Conservation (phyloP, 2,888 invertebrate genomes). For the Amphipoea oculea region DNA sequence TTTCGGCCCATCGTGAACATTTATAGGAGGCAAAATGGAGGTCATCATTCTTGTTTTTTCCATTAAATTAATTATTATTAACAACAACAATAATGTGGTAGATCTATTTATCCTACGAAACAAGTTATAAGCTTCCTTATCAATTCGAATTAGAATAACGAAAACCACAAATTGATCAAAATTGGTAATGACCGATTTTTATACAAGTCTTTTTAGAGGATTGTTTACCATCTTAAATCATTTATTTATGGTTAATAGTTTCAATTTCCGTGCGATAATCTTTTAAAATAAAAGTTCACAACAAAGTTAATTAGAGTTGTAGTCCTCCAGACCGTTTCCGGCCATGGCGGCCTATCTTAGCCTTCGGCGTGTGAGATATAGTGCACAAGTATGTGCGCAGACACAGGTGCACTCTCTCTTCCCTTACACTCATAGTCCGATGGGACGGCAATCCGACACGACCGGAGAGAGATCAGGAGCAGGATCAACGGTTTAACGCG, state of each 20-base stretch:
- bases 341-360: too few relatives aligned
- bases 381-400: too few relatives aligned
- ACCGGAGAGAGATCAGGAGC: too few relatives aligned
- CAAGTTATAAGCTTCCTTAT: conserved; percentile 45
- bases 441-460: too few relatives aligned
- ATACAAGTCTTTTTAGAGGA: not conserved
- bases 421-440: too few relatives aligned
- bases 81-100: not conserved
- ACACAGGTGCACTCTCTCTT: too few relatives aligned
- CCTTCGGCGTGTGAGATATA: too few relatives aligned
- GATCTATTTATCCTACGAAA: conserved; percentile 27
- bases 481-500: too few relatives aligned
- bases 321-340: too few relatives aligned
- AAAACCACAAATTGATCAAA: conserved; percentile 8
- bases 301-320: too few relatives aligned
- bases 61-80: conserved; percentile 27
- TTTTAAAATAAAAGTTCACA: too few relatives aligned
- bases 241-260: not conserved
- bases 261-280: too few relatives aligned
- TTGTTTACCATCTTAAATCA: not conserved
- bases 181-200: not conserved
- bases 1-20: conserved; percentile 30
- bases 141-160: conserved; percentile 6
- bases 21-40: conserved; percentile 46
- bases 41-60: conserved; percentile 43